Evolutionary conservation across 1,140 invertebrate genomes (phyloP).

Genomic region (Achroia grisella): DNA sequence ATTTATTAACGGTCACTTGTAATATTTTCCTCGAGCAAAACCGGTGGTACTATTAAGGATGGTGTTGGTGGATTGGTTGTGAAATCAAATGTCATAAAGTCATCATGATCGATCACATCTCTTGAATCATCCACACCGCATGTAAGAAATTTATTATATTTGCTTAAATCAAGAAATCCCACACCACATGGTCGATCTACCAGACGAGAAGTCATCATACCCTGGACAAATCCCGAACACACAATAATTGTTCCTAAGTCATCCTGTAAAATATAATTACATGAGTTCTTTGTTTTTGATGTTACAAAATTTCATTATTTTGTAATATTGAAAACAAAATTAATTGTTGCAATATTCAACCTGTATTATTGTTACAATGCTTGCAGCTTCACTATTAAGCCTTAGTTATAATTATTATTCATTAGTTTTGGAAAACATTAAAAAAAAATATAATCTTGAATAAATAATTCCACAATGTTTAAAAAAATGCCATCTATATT

Average conservation of each 20-base stretch:
- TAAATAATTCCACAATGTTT: too few relatives aligned
- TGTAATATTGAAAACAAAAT: too few relatives aligned
- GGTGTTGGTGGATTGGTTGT: conserved; percentile 12
- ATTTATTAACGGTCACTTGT: too few relatives aligned
- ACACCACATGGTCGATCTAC: conserved; percentile 53
- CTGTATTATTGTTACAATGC: too few relatives aligned
- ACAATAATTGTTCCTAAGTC: conserved; percentile 44
- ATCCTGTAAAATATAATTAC: conserved; percentile 31
- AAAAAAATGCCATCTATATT: too few relatives aligned
- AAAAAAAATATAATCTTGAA: too few relatives aligned
- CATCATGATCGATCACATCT: conserved; percentile 44
- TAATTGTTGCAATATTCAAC: not conserved
- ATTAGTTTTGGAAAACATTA: too few relatives aligned
- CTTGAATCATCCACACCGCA: conserved; percentile 54
- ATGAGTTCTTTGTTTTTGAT: too few relatives aligned
- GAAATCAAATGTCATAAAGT: conserved; percentile 27
- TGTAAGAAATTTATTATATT: conserved; percentile 45
- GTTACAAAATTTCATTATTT: too few relatives aligned
- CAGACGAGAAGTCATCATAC: conserved; percentile 53
- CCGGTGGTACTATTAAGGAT: not conserved
- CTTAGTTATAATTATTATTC: too few relatives aligned
- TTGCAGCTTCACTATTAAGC: too few relatives aligned
- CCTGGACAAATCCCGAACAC: conserved; percentile 41
- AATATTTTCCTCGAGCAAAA: too few relatives aligned
- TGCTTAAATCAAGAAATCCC: conserved; percentile 39